Percentiles rank a stretch among this genome's conserved stretches.
These are phyloP conservation scores for Zeugodacus cucurbitae DNA, from an alignment of 1,140 invertebrate genomes.

Conservation along the genomic window DNA sequence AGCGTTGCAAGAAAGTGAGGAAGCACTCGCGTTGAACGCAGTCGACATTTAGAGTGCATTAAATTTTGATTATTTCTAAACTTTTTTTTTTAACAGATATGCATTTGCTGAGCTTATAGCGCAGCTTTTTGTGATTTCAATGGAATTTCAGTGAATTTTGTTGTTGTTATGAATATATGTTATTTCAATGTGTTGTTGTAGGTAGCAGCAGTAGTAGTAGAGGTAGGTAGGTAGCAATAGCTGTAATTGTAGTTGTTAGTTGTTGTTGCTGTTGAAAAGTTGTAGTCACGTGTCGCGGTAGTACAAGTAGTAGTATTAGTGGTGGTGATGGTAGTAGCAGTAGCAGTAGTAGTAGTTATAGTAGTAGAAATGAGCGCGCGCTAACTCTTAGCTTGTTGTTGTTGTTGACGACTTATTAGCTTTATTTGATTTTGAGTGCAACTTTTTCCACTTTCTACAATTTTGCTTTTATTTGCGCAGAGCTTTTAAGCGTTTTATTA, in stretches of 20 bases:
- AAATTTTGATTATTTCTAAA: neutral
- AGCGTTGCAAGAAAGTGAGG: neutral
- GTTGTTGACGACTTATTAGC: neutral
- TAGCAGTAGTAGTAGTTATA: neutral
- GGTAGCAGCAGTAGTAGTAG: slow-evolving; percentile 37
- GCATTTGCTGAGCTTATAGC: too few relatives aligned
- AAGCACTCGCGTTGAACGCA: neutral
- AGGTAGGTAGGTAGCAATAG: slow-evolving; percentile 34
- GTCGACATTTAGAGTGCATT: neutral
- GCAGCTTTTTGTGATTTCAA: neutral
- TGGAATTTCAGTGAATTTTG: neutral
- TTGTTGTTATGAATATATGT: neutral
- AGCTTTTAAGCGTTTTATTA: slow-evolving; percentile 33
- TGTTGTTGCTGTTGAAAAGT: neutral
- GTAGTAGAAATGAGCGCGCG: neutral
- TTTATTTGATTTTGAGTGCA: neutral
- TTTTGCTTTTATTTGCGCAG: neutral
- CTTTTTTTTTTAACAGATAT: neutral
- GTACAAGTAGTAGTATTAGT: neutral
- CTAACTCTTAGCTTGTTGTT: neutral
- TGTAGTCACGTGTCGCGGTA: neutral
- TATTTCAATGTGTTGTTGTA: neutral
- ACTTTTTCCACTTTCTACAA: neutral
- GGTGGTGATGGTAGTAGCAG: neutral
- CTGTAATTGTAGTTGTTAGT: neutral